A percentile compares a stretch with the other conserved stretches of the same genome.
These are phyloP conservation scores for Ciona savignyi DNA, from an alignment of 23 tunicate species.

Conservation along the genomic window DNA sequence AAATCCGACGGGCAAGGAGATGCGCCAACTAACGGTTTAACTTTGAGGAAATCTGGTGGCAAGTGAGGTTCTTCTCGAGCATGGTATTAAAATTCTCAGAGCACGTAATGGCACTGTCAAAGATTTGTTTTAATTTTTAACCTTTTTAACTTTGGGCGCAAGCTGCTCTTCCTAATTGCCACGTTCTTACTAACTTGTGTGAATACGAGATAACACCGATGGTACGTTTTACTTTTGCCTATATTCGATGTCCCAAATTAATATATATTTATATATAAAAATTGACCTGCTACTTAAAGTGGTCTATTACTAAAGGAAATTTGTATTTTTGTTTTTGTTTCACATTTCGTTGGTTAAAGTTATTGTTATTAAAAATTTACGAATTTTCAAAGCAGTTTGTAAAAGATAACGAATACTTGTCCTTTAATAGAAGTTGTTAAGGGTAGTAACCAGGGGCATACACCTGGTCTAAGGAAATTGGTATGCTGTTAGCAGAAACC, in stretches of 20 bases:
- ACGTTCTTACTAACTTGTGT: too few species aligned
- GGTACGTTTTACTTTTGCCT: background rate
- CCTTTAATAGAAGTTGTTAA: too few species aligned
- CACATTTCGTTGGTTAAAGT: background rate
- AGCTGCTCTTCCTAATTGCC: background rate
- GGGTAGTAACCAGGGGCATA: too few species aligned
- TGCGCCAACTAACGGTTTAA: background rate
- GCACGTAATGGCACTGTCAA: background rate
- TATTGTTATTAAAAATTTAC: background rate
- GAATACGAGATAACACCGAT: too few species aligned
- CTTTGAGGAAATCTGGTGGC: background rate
- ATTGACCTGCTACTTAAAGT: too few species aligned
- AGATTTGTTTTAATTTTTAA: background rate
- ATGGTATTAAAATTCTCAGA: background rate
- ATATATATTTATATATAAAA: too few species aligned
- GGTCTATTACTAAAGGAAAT: too few species aligned
- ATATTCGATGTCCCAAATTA: too few species aligned
- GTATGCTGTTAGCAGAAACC: too few species aligned
- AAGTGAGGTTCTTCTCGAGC: background rate
- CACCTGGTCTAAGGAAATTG: too few species aligned
- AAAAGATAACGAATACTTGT: too few species aligned
- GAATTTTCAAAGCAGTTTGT: too few species aligned
- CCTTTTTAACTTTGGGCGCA: background rate
- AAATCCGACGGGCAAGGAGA: background rate
- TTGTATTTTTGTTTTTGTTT: background rate